A percentile compares a stretch with the other conserved stretches of the same genome.
Evolutionary conservation across 2,888 invertebrate genomes (phyloP).

Genomic region (Amphipyra tragopoginis): DNA sequence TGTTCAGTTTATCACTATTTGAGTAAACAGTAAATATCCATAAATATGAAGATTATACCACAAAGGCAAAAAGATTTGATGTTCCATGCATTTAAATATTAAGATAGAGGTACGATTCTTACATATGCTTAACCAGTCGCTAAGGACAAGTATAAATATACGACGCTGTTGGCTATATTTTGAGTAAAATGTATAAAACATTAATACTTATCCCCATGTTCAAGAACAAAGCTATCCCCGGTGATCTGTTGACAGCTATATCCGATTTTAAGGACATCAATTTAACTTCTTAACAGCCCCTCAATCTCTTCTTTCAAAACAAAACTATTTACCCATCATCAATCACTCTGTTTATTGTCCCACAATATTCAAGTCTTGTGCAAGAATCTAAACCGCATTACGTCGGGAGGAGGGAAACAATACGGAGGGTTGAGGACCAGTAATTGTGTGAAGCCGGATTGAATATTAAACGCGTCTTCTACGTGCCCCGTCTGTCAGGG

Average conservation of each 20-base stretch:
- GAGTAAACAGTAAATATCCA: no score
- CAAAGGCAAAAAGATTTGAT: no score
- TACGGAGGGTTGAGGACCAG: conserved; percentile 42
- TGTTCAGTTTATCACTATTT: no score
- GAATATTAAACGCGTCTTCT: conserved; percentile 53
- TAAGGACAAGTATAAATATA: no score
- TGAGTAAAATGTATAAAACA: no score
- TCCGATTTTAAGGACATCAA: conserved; percentile 23
- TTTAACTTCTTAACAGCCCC: conserved; percentile 36
- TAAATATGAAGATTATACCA: no score
- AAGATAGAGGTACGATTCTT: no score
- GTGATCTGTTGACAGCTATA: neutral
- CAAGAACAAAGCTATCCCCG: no score
- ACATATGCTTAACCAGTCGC: no score
- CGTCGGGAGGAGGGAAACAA: conserved; percentile 42
- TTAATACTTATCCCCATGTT: no score
- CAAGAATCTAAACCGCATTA: conserved; percentile 54
- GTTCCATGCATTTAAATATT: no score
- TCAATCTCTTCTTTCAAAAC: conserved; percentile 34
- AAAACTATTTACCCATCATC: conserved; percentile 48
- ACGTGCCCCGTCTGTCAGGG: conserved; percentile 39
- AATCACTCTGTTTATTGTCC: conserved; percentile 43
- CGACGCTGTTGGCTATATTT: no score
- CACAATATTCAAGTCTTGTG: conserved; percentile 45
- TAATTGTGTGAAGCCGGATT: conserved; percentile 59